A percentile compares a stretch with the other conserved stretches of the same genome.
These are phyloP conservation scores for Nannobrachium achirus DNA, from an alignment of 2,113 vertebrate species.

Conservation along the genomic window DNA sequence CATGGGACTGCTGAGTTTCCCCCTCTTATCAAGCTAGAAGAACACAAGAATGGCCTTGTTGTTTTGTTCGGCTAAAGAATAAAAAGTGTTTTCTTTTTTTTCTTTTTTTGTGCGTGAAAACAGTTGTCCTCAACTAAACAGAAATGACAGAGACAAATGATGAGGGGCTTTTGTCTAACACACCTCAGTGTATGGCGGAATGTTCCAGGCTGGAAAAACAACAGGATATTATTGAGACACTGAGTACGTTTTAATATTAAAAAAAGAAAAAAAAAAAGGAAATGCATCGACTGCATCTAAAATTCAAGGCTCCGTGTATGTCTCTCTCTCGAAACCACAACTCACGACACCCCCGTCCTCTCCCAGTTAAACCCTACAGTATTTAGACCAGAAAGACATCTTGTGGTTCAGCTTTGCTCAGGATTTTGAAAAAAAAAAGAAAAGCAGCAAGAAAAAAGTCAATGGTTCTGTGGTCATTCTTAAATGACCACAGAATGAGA, in stretches of 20 bases:
- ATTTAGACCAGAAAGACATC: too few relatives aligned
- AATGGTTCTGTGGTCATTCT: too few relatives aligned
- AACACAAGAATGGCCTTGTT: conserved; percentile 85
- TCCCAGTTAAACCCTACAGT: too few relatives aligned
- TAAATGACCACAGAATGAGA: too few relatives aligned
- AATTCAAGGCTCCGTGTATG: too few relatives aligned
- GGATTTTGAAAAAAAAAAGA: too few relatives aligned
- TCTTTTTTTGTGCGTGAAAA: conserved; percentile 94
- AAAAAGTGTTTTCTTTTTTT: conserved; percentile 54
- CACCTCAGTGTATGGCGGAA: conserved; percentile 85
- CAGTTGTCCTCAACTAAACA: conserved; percentile 84
- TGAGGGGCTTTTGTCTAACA: conserved; percentile 70
- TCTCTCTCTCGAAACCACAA: too few relatives aligned
- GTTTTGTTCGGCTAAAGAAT: conserved; percentile 91
- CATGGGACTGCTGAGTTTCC: conserved; percentile 68
- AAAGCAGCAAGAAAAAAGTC: too few relatives aligned
- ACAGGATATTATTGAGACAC: conserved; percentile 83
- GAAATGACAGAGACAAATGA: conserved; percentile 82
- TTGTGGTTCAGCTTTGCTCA: too few relatives aligned
- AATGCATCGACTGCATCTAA: background rate
- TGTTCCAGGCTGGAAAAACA: conserved; percentile 79
- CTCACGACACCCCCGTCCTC: too few relatives aligned
- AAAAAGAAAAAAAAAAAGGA: too few relatives aligned
- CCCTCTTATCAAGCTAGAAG: conserved; percentile 88
- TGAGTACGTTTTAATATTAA: conserved; percentile 52